Evolutionary conservation across 2,888 invertebrate species (phyloP).

Genomic region (Selenia dentaria): DNA sequence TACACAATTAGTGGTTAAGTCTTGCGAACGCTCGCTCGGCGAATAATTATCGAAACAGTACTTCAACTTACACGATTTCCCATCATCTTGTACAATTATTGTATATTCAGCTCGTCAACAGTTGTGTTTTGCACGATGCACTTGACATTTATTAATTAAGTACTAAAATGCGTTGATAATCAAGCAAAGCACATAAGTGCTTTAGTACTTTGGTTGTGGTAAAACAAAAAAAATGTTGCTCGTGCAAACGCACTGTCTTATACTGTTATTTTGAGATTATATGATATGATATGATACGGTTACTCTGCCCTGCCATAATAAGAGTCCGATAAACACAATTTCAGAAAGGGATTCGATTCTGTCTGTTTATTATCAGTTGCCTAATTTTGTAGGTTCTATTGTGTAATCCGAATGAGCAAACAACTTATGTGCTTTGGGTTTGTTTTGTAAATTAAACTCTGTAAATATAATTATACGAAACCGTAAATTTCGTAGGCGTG

Average conservation of each 20-base stretch:
- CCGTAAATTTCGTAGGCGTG: too few species aligned
- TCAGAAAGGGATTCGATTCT: constrained; percentile 52
- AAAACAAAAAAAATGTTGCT: too few species aligned
- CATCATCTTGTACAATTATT: too few species aligned
- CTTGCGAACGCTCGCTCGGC: constrained; percentile 36
- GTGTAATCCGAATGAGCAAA: constrained; percentile 58
- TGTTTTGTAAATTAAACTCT: constrained; percentile 56
- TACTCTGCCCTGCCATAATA: constrained; percentile 44
- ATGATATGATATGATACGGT: too few species aligned
- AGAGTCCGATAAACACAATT: constrained; percentile 64
- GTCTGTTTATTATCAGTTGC: constrained; percentile 60
- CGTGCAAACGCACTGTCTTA: too few species aligned
- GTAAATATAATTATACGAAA: constrained; percentile 38
- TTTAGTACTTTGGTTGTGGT: too few species aligned
- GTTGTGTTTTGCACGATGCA: too few species aligned
- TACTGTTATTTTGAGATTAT: too few species aligned
- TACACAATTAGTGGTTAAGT: constrained; percentile 65
- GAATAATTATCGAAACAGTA: constrained; percentile 9
- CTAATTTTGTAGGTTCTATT: constrained; percentile 60
- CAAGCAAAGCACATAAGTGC: too few species aligned
- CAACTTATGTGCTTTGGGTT: constrained; percentile 57
- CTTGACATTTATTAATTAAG: too few species aligned
- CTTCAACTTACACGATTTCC: not conserved
- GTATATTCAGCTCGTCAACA: too few species aligned
- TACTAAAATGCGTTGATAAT: too few species aligned